Evolutionary conservation across 2,888 invertebrate genomes (phyloP), one percentile per base, ranked within the genome.

Genomic region (Amblyjoppa proteus): DNA sequence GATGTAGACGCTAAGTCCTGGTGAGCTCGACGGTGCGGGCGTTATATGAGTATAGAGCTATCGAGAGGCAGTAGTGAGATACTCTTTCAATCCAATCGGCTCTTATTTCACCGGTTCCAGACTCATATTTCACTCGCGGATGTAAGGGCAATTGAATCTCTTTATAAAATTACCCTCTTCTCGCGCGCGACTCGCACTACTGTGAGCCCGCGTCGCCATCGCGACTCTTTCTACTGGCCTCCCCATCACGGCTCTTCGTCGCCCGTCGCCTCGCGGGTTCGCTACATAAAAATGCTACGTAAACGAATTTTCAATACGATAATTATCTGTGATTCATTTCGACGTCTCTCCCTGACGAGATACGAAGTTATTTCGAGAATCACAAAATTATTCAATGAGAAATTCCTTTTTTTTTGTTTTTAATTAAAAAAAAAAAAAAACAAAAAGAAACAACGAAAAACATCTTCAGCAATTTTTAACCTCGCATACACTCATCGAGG

Each of bases 101-200:
- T 91, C 91, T 91, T 91, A 92, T 92, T 93, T 92, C 90, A 91
- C 90, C 87, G 89, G 88, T 88, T 87, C 89, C 89, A 90, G 92
- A 90, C 92, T 93, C 91, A 91, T 93, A 93, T 92, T 92, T 93
- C 93, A 92, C 89, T 88, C 87, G 83, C 87, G 88, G 89, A 87
- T 90, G 90, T 90, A 90, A 90, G 90, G 90, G 89, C 92, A 91
- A 92, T 92, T 92, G 92, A 92, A 93, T 92, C 91, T 91, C 90
- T 92, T 90, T 91, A 92, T 90, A 89, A 93, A 93, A 92, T 92
- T 92, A 92, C 64, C 90, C 88, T 84, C 83, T 84, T 81, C 56
- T 81, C 81, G 51, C 83, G 58, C 80, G 84, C 74, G 78, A 25
- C 58, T 51, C 56, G 64, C 64, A 34, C 64, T 64, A 58, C 70